Conservation (phyloP, 2,113 vertebrate species). For the Phocoena phocoena region DNA sequence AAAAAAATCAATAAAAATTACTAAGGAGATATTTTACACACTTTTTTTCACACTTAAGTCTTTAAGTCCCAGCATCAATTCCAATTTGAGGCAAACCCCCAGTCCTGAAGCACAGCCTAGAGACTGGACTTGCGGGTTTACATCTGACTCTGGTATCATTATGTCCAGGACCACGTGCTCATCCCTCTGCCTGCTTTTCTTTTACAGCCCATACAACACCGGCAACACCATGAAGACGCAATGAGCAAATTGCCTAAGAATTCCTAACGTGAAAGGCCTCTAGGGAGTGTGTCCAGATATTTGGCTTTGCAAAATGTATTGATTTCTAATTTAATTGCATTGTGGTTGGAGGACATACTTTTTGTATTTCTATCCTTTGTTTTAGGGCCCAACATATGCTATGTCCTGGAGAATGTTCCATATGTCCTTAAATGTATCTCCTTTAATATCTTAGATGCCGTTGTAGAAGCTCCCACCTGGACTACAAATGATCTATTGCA, state of each 20-base stretch:
- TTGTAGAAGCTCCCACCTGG: background rate
- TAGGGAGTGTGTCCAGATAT: background rate
- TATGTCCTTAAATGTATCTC: background rate
- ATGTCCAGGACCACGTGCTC: too few species aligned
- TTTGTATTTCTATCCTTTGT: background rate
- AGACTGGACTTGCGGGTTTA: background rate
- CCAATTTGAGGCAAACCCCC: too few species aligned
- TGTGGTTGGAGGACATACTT: background rate
- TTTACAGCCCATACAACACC: too few species aligned
- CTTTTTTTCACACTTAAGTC: background rate
- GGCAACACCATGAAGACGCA: background rate
- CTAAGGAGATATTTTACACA: background rate
- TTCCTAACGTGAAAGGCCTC: background rate
- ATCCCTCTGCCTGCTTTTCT: too few species aligned
- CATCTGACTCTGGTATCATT: background rate
- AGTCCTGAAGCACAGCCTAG: background rate
- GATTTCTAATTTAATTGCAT: background rate
- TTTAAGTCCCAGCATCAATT: background rate
- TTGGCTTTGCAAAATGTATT: background rate
- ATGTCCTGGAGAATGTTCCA: background rate
- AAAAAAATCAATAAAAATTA: background rate
- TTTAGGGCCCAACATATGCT: background rate
- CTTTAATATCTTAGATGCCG: background rate
- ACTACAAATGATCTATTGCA: background rate
- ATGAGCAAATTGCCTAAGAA: background rate